Base-by-base conservation (phyloP, 2,888 invertebrate genomes). In the Chrysolina oricalcia region DNA sequence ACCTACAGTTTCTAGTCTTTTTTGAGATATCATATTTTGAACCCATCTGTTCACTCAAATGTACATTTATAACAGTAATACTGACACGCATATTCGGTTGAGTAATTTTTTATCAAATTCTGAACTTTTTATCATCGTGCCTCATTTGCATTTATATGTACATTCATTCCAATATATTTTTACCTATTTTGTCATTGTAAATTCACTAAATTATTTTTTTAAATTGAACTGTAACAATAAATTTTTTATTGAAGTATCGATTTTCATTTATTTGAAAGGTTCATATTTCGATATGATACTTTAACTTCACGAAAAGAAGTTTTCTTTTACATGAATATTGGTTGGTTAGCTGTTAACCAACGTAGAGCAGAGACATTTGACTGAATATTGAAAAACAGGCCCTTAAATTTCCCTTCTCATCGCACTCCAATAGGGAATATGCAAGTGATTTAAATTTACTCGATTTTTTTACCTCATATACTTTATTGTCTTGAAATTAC, bases 171-270 rank as follows among this genome's bases (percentile, higher is more conserved):
- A 78, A 66, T 69, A 67, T 76, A 67, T 75, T 75, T 74, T 76
- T 75, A 71, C 69, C 70, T 53, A 40, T 66, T 73, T 40, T 74
- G 67, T 78, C 69, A 23, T 69, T 70, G 64, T 66, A 73, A 66
- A 75, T 69, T 67, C 67, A 77, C 74, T 70, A 77, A 72, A 77
- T 75, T 78, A 78, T 78, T 78, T 78, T 78, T 78, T 75, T 73
- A 71, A 75, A 70, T 70, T 70, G 70, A 74, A 70, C n/a, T 71
- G 59, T 66, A 70, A 53, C 40, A 63, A 74, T 59, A 59, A 62
- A 74, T 46, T 66, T 66, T 66, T 41, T 65, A 46, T 46, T 46
- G 48, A 65, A 43, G 23, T 65, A 15, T 19, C 17, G 27, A 23
- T n/a, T 17, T 66, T 66, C 10, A 66, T 50, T 40, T 19, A 4